Conservation (phyloP, 2,888 invertebrate genomes). For the Apeira syringaria region DNA sequence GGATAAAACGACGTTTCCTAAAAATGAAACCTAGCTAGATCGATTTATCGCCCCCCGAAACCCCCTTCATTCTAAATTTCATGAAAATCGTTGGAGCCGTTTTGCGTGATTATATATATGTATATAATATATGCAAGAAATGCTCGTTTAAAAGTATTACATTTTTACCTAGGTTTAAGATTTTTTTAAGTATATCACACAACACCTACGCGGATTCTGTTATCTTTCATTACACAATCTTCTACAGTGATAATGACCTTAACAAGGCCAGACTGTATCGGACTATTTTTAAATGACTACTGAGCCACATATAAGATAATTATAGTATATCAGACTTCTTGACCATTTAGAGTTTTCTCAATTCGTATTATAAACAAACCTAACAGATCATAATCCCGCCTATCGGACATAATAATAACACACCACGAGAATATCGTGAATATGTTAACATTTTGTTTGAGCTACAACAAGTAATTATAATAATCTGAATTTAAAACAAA, state of each 20-base stretch:
- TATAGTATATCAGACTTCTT: slow-evolving; percentile 14
- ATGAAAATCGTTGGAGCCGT: no score
- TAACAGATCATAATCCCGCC: slow-evolving; percentile 29
- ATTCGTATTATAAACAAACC: slow-evolving; percentile 17
- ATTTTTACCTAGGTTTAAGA: not conserved
- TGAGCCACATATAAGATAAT: slow-evolving; percentile 11
- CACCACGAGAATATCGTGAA: no score
- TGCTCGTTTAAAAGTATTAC: no score
- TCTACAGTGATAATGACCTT: slow-evolving; percentile 15
- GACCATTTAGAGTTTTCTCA: no score
- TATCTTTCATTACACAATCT: slow-evolving; percentile 7
- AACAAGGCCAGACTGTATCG: slow-evolving; percentile 16
- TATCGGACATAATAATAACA: slow-evolving; percentile 33
- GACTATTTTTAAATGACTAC: slow-evolving; percentile 16
- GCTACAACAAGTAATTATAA: slow-evolving; percentile 25
- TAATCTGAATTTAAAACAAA: slow-evolving; percentile 23
- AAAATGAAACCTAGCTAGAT: no score
- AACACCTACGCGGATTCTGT: slow-evolving; percentile 3
- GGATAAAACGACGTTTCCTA: no score
- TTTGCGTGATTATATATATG: no score
- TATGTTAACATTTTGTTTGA: not conserved
- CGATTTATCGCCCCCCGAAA: no score
- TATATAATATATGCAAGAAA: no score
- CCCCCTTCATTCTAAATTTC: no score
- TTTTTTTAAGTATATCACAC: slow-evolving; percentile 1